phyloP scores from a whole-genome alignment of 2,797 vertebrate genomes.

The Siniperca obscura region DNA sequence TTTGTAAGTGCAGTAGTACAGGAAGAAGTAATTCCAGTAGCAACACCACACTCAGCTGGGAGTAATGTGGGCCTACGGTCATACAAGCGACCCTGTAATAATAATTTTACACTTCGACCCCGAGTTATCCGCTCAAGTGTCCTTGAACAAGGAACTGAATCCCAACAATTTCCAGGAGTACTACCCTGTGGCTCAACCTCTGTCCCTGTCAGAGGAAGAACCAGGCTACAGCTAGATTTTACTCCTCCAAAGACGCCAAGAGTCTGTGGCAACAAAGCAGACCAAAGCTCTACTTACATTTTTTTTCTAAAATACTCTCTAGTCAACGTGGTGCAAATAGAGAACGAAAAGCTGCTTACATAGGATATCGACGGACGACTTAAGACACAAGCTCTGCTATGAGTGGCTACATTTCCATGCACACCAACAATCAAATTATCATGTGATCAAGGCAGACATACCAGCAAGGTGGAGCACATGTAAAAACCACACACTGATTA shows the following conservation, averaged over 20 bases:
- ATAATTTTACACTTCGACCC: constrained; percentile 14
- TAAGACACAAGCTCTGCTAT: not conserved
- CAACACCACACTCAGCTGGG: not conserved
- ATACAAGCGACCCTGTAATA: constrained; percentile 18
- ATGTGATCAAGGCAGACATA: not conserved
- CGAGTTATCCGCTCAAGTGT: constrained; percentile 3
- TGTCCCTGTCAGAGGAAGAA: not conserved
- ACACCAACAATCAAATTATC: not conserved
- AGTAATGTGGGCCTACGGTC: not conserved
- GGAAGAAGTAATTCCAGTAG: not conserved
- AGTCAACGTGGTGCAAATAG: not conserved
- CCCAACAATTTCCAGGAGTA: constrained; percentile 1
- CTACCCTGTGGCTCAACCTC: not conserved
- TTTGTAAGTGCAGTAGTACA: not conserved
- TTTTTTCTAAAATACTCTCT: not conserved
- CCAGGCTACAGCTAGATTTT: not conserved
- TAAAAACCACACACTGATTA: not conserved
- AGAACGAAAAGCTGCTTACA: not conserved
- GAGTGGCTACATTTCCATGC: too few relatives aligned
- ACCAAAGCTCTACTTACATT: not conserved
- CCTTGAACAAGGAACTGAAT: constrained; percentile 30
- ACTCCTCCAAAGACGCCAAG: not conserved
- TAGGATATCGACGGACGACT: not conserved
- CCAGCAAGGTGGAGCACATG: not conserved
- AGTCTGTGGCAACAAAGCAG: not conserved